Evolutionary conservation across 2,113 vertebrate species (phyloP), one percentile per base, ranked within the genome.

Genomic region (Mustela lutreola): DNA sequence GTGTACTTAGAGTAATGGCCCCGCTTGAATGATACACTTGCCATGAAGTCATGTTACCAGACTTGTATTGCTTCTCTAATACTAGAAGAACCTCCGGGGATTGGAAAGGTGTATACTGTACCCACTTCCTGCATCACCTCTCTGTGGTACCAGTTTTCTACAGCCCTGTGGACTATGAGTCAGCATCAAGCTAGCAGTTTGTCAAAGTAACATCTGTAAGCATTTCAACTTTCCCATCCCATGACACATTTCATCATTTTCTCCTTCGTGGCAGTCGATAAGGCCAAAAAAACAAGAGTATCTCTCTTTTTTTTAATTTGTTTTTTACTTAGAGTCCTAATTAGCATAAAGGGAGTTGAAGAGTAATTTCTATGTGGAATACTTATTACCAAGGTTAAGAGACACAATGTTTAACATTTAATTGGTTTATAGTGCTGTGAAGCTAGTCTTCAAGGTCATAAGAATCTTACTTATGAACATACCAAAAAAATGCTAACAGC

Each of bases 361-460:
- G 48, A 53, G 73, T 53, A 39, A 33, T 96, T 98, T 97, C 93
- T 95, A 67, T 96, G 58, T 80, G 84, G 58, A 90, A 97, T 67
- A 97, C 73, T 97, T 92, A 98, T 83, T 97, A 96, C 76, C 73
- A 96, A 86, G 89, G 89, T 97, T 98, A 97, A 97, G 95, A 87
- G 67, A 98, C 97, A 95, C 36, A 94, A 91, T 87, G 33, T 81
- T 97, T 98, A 96, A 96, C 89, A 97, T 97, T 94, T 98, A 97
- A 97, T 98, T 98, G 60, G 80, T 92, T 98, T 98, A 91, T 85
- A 92, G 76, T 94, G 50, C 89, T 82, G 12, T 75, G 89, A 91
- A 97, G 39, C 84, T 97, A 96, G 82, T 94, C 94, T 78, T 97
- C 95, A 98, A 97, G 96, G 94, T 94, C 97, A 65, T 97, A 96